These are phyloP conservation scores for Drosophila ficusphila DNA, from an alignment of 1,140 invertebrate species.

Conservation along the genomic window DNA sequence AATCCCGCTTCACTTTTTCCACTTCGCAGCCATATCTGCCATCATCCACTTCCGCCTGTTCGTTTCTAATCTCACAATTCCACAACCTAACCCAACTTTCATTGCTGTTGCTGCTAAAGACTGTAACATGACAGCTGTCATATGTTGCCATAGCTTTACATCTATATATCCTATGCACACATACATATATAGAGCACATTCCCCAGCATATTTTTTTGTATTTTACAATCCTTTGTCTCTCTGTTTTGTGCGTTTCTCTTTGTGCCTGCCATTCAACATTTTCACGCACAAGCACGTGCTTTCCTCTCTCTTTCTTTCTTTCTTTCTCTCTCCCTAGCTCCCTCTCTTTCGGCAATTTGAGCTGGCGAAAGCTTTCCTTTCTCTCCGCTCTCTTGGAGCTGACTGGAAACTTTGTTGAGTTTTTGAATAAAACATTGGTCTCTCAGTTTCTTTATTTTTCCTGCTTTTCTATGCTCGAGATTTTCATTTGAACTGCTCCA, in stretches of 20 bases:
- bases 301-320: constrained; percentile 9
- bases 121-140: constrained; percentile 79
- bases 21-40: constrained; percentile 17
- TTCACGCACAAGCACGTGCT: constrained; percentile 39
- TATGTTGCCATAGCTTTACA: constrained; percentile 64
- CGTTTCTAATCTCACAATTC: constrained; percentile 67
- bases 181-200: constrained; percentile 31
- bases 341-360: constrained; percentile 17
- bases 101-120: constrained; percentile 63
- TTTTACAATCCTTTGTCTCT: constrained; percentile 37
- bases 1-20: constrained; percentile 56
- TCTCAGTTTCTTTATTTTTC: constrained; percentile 18
- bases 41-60: constrained; percentile 49
- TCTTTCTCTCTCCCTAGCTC: neutral
- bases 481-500: constrained; percentile 51
- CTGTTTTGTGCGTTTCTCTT: constrained; percentile 41
- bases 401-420: constrained; percentile 54
- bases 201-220: constrained; percentile 43
- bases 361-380: neutral
- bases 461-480: constrained; percentile 39
- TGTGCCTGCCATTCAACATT: constrained; percentile 10
- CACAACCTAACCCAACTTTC: constrained; percentile 77
- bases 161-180: constrained; percentile 1
- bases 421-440: constrained; percentile 35
- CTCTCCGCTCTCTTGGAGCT: constrained; percentile 31